Percentiles rank a stretch among this genome's conserved stretches.
phyloP scores from a whole-genome alignment of 2,888 invertebrate genomes.

The Ophion slaviceki region DNA sequence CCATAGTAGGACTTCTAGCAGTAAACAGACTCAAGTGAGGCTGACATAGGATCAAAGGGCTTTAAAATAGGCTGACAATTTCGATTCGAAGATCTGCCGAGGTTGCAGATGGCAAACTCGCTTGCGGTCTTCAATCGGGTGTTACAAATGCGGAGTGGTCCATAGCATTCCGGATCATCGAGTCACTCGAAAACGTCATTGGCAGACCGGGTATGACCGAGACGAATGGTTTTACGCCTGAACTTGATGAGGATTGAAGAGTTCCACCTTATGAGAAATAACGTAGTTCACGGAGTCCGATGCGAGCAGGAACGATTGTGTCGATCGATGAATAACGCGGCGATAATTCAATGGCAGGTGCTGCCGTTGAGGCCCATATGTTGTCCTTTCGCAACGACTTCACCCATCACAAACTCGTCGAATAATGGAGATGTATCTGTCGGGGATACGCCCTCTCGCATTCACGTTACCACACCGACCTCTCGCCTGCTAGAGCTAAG shows the following conservation, averaged over 20 bases:
- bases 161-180: background rate
- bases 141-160: background rate
- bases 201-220: background rate
- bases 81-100: background rate
- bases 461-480: conserved; percentile 32
- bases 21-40: too few relatives aligned
- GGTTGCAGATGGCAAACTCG: conserved; percentile 16
- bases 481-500: conserved; percentile 66
- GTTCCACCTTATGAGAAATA: conserved; percentile 12
- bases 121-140: background rate
- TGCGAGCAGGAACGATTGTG: conserved; percentile 5
- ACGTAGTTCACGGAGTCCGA: background rate
- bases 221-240: background rate
- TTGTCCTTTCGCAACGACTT: conserved; percentile 45
- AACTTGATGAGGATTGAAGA: conserved; percentile 32
- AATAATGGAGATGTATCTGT: conserved; percentile 74
- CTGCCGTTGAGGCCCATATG: conserved; percentile 30
- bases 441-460: conserved; percentile 68
- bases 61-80: too few relatives aligned
- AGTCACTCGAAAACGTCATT: conserved; percentile 14
- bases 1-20: too few relatives aligned
- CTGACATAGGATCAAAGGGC: too few relatives aligned
- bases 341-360: conserved; percentile 64
- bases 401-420: conserved; percentile 51
- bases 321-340: conserved; percentile 40